Conservation (phyloP, 2,797 vertebrate species). For the Anguilla marmorata region DNA sequence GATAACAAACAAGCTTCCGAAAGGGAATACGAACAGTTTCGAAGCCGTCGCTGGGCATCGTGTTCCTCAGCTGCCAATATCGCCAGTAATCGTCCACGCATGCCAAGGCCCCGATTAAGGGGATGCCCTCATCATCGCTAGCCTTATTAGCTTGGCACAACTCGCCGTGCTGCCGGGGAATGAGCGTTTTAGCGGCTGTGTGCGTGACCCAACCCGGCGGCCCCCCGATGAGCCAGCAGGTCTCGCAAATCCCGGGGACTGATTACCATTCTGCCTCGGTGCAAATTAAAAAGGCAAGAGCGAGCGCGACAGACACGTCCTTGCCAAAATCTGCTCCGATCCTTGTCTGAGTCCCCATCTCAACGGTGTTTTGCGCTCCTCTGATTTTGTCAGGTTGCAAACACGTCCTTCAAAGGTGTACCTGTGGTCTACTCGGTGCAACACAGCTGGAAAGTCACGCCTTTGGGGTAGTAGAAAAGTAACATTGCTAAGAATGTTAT, state of each 20-base stretch:
- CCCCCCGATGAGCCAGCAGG: not conserved
- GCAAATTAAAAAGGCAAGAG: not conserved
- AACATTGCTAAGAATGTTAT: no score
- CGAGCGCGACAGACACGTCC: not conserved
- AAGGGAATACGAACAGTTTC: not conserved
- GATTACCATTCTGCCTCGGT: not conserved
- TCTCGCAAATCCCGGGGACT: not conserved
- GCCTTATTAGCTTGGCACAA: not conserved
- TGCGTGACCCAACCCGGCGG: not conserved
- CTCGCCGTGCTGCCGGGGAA: not conserved
- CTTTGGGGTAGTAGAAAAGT: no score
- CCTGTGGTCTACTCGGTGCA: no score
- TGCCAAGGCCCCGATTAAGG: not conserved
- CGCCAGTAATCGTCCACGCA: not conserved
- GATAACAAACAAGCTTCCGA: not conserved
- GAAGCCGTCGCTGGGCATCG: not conserved
- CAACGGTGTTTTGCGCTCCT: not conserved
- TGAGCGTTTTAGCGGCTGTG: not conserved
- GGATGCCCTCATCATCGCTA: constrained; percentile 12
- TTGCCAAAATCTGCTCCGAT: not conserved
- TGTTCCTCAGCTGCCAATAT: not conserved
- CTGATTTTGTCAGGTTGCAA: not conserved
- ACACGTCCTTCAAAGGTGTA: no score
- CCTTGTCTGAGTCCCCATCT: constrained; percentile 1
- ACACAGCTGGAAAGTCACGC: no score